Conservation (phyloP, 2,888 invertebrate genomes). For the Muscina levida region DNA sequence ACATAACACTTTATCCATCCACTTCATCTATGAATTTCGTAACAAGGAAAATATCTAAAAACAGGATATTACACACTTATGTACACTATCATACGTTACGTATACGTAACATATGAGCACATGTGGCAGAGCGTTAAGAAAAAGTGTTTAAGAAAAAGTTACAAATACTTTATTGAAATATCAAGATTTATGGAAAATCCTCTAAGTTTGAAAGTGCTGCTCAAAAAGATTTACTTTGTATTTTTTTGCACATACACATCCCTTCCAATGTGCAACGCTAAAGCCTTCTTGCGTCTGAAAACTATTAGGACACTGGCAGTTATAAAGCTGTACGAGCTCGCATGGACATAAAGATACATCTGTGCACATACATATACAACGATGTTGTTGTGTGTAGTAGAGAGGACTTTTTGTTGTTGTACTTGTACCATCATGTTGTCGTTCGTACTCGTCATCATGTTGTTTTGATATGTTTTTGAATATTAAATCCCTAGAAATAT, state of each 20-base stretch:
- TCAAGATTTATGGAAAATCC: constrained; percentile 59
- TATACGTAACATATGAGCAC: too few relatives aligned
- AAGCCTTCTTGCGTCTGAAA: neutral
- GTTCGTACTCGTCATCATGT: constrained; percentile 10
- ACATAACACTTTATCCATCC: constrained; percentile 4
- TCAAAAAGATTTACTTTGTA: constrained; percentile 51
- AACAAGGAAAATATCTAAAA: constrained; percentile 66
- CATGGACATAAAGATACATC: neutral
- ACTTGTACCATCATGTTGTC: too few relatives aligned
- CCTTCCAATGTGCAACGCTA: neutral
- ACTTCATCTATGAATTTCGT: neutral
- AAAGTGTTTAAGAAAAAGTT: constrained; percentile 32
- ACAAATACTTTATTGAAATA: constrained; percentile 59
- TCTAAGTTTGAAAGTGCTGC: constrained; percentile 51
- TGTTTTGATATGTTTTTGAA: neutral
- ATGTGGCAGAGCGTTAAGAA: too few relatives aligned
- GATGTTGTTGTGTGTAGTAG: too few relatives aligned
- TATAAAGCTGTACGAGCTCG: neutral
- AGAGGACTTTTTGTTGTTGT: too few relatives aligned
- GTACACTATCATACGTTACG: too few relatives aligned
- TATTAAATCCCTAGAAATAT: constrained; percentile 1
- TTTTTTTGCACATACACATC: constrained; percentile 3
- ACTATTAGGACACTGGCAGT: neutral
- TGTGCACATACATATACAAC: neutral
- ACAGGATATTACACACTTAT: constrained; percentile 17